These are phyloP conservation scores for Hypsibius dujardini DNA, from an alignment of 1,140 invertebrate genomes.

Conservation along the genomic window DNA sequence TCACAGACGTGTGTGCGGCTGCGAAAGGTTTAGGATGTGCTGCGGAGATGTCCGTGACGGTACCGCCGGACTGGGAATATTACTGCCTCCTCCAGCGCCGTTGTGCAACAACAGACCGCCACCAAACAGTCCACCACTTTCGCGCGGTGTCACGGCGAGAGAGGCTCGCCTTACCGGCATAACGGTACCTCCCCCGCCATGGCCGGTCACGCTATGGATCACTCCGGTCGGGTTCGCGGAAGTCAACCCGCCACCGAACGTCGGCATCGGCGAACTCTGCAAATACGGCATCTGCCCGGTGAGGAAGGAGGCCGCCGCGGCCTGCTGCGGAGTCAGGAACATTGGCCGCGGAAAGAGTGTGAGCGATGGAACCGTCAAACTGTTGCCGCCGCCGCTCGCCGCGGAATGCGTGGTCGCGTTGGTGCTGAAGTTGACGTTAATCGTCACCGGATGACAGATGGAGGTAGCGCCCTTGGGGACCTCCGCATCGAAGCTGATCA, in stretches of 20 bases:
- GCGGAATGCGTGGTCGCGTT: neutral
- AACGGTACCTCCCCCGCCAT: neutral
- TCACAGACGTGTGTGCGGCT: neutral
- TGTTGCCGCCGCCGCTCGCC: neutral
- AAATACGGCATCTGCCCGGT: neutral
- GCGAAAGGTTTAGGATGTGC: neutral
- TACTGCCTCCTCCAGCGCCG: neutral
- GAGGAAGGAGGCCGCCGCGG: constrained; percentile 6
- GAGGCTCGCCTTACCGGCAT: neutral
- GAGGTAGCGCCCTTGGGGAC: constrained; percentile 25
- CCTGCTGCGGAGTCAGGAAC: neutral
- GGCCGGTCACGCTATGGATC: neutral
- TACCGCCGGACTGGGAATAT: neutral
- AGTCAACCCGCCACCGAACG: neutral
- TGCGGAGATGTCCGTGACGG: neutral
- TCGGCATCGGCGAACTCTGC: neutral
- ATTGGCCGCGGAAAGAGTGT: neutral
- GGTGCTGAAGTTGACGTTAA: constrained; percentile 57
- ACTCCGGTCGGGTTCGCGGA: neutral
- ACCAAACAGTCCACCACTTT: too few species aligned
- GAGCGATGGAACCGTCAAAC: neutral
- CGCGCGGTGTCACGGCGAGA: neutral
- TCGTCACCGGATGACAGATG: constrained; percentile 69
- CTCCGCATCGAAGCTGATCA: neutral
- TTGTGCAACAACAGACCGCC: neutral